Evolutionary conservation across 1,140 invertebrate species (phyloP).

Genomic region (Trichoplusia ni): DNA sequence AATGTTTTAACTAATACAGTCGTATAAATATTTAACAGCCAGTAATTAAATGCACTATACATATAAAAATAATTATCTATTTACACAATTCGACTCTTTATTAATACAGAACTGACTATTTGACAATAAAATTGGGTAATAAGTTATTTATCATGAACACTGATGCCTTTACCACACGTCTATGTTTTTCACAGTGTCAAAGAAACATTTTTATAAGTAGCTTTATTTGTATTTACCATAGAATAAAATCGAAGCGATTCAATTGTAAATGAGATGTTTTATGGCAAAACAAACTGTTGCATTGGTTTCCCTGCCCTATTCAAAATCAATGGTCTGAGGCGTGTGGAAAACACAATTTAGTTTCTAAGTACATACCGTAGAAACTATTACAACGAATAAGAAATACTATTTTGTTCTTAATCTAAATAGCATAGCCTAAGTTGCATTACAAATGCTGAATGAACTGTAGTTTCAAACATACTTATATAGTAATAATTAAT

Average conservation of each 20-base stretch:
- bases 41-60: slow-evolving; percentile 76
- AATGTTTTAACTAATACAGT: slow-evolving; percentile 45
- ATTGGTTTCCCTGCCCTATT: neutral
- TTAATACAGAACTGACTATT: slow-evolving; percentile 45
- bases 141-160: slow-evolving; percentile 65
- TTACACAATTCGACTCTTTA: slow-evolving; percentile 54
- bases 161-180: slow-evolving; percentile 26
- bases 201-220: neutral
- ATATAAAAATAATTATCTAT: slow-evolving; percentile 62
- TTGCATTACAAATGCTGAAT: slow-evolving; percentile 32
- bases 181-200: neutral
- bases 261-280: no score
- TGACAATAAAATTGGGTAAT: slow-evolving; percentile 54
- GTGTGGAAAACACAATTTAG: slow-evolving; percentile 35
- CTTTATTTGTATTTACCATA: no score
- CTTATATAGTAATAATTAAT: slow-evolving; percentile 33
- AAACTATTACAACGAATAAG: slow-evolving; percentile 45
- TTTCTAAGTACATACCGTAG: slow-evolving; percentile 44
- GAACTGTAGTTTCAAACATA: slow-evolving; percentile 28
- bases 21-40: slow-evolving; percentile 71
- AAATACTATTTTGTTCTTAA: slow-evolving; percentile 60
- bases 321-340: neutral
- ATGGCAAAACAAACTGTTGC: no score
- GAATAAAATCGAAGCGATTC: no score
- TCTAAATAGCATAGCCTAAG: slow-evolving; percentile 45